Percentiles rank a stretch among this genome's conserved stretches.
phyloP scores from a whole-genome alignment of 2,797 vertebrate genomes.

The Gouania willdenowi region DNA sequence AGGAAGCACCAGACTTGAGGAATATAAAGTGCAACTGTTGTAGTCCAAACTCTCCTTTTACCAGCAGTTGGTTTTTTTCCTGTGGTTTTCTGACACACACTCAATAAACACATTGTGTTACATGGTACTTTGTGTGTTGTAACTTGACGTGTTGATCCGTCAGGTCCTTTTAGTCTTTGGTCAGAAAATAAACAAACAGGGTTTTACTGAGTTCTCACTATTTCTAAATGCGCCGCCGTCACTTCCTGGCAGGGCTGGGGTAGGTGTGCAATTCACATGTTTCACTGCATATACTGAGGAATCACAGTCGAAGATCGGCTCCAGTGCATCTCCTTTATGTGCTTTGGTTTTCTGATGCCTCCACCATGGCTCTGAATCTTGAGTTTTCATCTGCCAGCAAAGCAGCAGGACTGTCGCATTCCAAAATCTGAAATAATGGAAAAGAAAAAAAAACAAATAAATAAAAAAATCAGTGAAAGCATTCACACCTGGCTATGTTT shows the following conservation, averaged over 20 bases:
- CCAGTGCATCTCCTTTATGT: constrained; percentile 27
- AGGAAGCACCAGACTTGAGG: constrained; percentile 22
- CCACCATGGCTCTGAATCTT: constrained; percentile 75
- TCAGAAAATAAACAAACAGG: constrained; percentile 37
- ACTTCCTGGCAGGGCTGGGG: constrained; percentile 21
- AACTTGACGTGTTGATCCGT: constrained; percentile 12
- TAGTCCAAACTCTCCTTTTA: constrained; percentile 37
- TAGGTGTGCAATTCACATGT: constrained; percentile 23
- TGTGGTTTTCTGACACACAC: constrained; percentile 21
- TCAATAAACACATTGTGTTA: constrained; percentile 12
- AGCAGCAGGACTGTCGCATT: constrained; percentile 76
- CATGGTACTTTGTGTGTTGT: constrained; percentile 25
- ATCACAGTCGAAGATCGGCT: constrained; percentile 25
- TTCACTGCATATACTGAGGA: constrained; percentile 8
- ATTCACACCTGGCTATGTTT: constrained; percentile 3
- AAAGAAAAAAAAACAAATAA: constrained; percentile 17
- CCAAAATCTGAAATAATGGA: constrained; percentile 69
- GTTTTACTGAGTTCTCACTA: constrained; percentile 9
- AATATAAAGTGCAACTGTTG: constrained; percentile 61
- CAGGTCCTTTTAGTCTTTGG: constrained; percentile 46
- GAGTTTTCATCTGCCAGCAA: constrained; percentile 77
- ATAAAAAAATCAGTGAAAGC: constrained; percentile 20
- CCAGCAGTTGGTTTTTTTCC: constrained; percentile 33
- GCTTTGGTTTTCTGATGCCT: constrained; percentile 65
- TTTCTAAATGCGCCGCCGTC: constrained; percentile 16